phyloP scores from a whole-genome alignment of 2,113 vertebrate species.

The Merops nubicus region DNA sequence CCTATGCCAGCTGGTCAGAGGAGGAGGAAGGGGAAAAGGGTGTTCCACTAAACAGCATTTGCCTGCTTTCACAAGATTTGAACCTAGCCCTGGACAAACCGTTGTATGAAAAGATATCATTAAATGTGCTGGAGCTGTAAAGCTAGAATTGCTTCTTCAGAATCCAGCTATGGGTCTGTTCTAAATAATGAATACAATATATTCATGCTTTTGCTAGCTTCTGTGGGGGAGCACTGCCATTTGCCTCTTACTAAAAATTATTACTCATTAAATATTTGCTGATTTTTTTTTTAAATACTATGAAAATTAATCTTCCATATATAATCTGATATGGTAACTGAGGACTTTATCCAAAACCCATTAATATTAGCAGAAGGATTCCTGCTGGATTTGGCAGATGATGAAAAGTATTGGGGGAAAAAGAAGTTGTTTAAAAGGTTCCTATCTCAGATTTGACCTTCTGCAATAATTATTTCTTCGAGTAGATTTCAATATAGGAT shows the following conservation, averaged over 20 bases:
- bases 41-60: background rate
- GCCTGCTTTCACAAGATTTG: background rate
- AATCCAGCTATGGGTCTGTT: background rate
- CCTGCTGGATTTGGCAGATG: background rate
- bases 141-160: background rate
- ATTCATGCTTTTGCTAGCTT: background rate
- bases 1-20: background rate
- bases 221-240: background rate
- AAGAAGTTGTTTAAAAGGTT: background rate
- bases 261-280: background rate
- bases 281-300: background rate
- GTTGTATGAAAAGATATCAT: background rate
- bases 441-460: background rate
- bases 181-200: background rate
- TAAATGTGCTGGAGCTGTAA: background rate
- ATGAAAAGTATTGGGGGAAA: background rate
- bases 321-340: background rate
- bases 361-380: background rate
- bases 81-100: background rate
- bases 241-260: background rate
- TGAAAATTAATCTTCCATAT: background rate
- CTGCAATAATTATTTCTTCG: background rate
- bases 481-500: background rate
- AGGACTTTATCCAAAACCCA: background rate
- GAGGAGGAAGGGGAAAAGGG: rapidly evolving